phyloP scores from a whole-genome alignment of 1,140 invertebrate species.

The Pogonomyrmex barbatus region DNA sequence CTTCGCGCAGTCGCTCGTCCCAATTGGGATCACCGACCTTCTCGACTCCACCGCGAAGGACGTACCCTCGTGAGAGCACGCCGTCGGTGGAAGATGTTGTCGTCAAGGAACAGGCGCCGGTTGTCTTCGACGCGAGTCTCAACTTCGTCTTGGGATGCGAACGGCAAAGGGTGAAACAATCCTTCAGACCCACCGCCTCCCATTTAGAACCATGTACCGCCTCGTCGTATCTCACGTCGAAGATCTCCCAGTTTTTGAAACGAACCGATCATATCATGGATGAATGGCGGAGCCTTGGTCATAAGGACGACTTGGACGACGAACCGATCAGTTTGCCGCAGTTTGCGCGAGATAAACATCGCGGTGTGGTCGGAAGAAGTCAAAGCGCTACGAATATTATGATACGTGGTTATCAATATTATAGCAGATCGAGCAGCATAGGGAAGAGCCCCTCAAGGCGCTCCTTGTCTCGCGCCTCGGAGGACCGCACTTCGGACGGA shows the following conservation, averaged over 20 bases:
- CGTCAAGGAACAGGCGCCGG: constrained; percentile 90
- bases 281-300: constrained; percentile 91
- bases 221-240: constrained; percentile 90
- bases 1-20: constrained; percentile 32
- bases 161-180: constrained; percentile 89
- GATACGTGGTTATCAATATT: constrained; percentile 92
- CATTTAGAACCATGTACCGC: constrained; percentile 91
- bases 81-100: constrained; percentile 87
- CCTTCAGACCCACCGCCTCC: constrained; percentile 90
- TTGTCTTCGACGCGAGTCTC: constrained; percentile 93
- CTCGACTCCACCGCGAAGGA: constrained; percentile 86
- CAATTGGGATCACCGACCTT: constrained; percentile 79
- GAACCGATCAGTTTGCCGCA: constrained; percentile 78
- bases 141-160: constrained; percentile 91
- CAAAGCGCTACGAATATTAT: constrained; percentile 92
- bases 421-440: constrained; percentile 87
- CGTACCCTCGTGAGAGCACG: constrained; percentile 88
- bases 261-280: constrained; percentile 94
- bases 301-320: constrained; percentile 85
- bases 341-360: constrained; percentile 15
- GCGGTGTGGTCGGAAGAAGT: constrained; percentile 88
- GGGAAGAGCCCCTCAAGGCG: constrained; percentile 83
- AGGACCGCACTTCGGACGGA: constrained; percentile 88
- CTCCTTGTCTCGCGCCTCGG: constrained; percentile 82
- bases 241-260: constrained; percentile 92